A percentile compares a stretch with the other conserved stretches of the same genome.
Conservation (phyloP, 2,888 invertebrate species). For the Notodonta dromedarius region DNA sequence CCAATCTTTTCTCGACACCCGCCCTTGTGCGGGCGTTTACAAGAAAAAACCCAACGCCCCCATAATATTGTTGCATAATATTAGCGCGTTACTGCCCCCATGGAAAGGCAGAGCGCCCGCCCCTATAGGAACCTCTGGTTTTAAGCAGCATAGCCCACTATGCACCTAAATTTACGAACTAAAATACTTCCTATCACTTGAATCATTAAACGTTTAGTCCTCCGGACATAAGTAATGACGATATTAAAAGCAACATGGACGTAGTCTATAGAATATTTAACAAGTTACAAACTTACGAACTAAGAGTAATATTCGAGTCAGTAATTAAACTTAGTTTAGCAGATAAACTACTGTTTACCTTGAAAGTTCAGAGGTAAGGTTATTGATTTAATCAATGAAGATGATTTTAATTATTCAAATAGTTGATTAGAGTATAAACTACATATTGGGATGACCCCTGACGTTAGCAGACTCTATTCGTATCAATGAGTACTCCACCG, state of each 20-base stretch:
- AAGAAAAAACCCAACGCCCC: no score
- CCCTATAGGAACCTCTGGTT: no score
- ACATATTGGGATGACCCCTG: no score
- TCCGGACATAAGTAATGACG: not conserved
- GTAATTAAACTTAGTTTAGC: conserved; percentile 4
- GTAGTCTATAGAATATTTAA: not conserved
- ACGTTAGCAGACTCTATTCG: no score
- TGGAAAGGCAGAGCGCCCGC: no score
- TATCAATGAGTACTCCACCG: no score
- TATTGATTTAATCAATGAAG: not conserved
- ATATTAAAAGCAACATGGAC: conserved; percentile 1
- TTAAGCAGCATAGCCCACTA: no score
- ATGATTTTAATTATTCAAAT: not conserved
- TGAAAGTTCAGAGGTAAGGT: not conserved
- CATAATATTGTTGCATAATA: no score
- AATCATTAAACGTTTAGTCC: not conserved
- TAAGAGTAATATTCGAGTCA: not conserved
- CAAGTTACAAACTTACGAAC: conserved; percentile 5
- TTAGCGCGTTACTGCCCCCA: no score
- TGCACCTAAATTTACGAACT: not conserved
- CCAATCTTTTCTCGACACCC: no score
- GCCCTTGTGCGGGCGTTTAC: no score
- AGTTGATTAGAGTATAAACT: no score
- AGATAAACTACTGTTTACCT: conserved; percentile 1
- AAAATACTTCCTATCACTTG: not conserved